Evolutionary conservation across 2,797 vertebrate genomes (phyloP), one percentile per base, ranked within the genome.

Genomic region (Alosa sapidissima): DNA sequence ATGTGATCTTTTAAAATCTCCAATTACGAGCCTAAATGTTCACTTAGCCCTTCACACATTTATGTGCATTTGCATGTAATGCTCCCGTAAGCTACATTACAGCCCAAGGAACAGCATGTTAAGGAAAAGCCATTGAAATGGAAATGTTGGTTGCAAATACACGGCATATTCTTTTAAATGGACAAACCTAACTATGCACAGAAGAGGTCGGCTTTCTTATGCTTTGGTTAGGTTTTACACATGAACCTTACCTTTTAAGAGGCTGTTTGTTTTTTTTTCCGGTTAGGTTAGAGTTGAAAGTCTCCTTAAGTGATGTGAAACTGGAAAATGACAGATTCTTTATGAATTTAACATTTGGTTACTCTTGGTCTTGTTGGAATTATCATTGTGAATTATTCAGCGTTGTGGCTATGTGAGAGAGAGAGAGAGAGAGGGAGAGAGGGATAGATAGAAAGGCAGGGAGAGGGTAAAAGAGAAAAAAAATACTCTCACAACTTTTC

Each of bases 321-420:
- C 60, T 11, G 28, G n/a, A n/a, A 65, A 65, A 65, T 65, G 24
- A 65, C 60, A 65, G n/a, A 28, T 65, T 65, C 10, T 65, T 65
- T 24, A 65, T 28, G 8, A 65, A 65, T 65, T 10, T 65, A 65
- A 65, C 60, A 65, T 24, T 65, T 65, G 60, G 60, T 33, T 65
- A 11, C 24, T 65, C 62, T 65, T 33, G 33, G 62, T 65, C 2
- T 33, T 65, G 24, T 65, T 65, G 62, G 62, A 65, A 65, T 65
- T 33, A 65, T 65, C 24, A 65, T 11, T 65, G 62, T 65, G 10
- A 65, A 65, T 65, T 65, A 65, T 65, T 65, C 62, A 65, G 62
- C 28, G 62, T 65, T 8, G n/a, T 28, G 24, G 62, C 62, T 65
- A 65, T 65, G 62, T 65, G 68, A 41, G 68, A 72, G 3, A 41